A percentile compares a stretch with the other conserved stretches of the same genome.
phyloP scores from a whole-genome alignment of 2,888 invertebrate species.

The Erebia palarica region DNA sequence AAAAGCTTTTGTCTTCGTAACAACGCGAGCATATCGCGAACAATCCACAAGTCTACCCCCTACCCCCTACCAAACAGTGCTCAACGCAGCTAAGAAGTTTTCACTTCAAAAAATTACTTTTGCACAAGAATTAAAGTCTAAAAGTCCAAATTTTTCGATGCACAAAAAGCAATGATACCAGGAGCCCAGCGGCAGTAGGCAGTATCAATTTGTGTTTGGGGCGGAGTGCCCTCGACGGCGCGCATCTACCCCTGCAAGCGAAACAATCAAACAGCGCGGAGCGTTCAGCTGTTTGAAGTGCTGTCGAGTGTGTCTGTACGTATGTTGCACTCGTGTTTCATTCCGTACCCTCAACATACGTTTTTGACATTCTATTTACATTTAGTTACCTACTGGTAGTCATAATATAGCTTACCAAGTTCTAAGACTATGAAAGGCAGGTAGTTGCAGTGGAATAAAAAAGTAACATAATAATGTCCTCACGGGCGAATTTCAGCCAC shows the following conservation, averaged over 20 bases:
- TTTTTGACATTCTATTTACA: slow-evolving; percentile 10
- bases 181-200: neutral
- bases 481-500: too few relatives aligned
- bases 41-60: too few relatives aligned
- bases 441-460: too few relatives aligned
- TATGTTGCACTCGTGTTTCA: slow-evolving; percentile 27
- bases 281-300: slow-evolving; percentile 34
- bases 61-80: too few relatives aligned
- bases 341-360: slow-evolving; percentile 19
- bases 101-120: too few relatives aligned
- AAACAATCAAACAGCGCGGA: slow-evolving; percentile 17
- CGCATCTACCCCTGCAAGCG: slow-evolving; percentile 16
- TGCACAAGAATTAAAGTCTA: too few relatives aligned
- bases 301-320: slow-evolving; percentile 20
- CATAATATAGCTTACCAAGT: too few relatives aligned
- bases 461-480: too few relatives aligned
- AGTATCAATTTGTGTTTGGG: slow-evolving; percentile 12
- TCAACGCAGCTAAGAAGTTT: too few relatives aligned
- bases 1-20: too few relatives aligned
- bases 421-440: too few relatives aligned
- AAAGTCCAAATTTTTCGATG: neutral
- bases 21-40: too few relatives aligned
- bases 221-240: neutral
- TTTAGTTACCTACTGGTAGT: neutral
- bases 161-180: neutral